Base-by-base conservation (phyloP, 2,888 invertebrate species). In the Thera britannica region DNA sequence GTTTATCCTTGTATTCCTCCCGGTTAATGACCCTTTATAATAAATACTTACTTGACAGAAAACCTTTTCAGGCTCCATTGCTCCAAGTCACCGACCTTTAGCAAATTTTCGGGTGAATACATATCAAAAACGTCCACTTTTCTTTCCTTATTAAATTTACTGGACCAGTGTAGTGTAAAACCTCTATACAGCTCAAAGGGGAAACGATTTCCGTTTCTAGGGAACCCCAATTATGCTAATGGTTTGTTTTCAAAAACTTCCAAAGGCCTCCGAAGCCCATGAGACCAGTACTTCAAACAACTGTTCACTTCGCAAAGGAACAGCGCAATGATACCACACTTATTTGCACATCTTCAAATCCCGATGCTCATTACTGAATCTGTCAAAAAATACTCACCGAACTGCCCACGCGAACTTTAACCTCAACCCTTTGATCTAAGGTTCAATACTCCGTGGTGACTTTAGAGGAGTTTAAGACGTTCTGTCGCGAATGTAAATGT, bases 361-460 rank as follows among this genome's bases (percentile, higher is more conserved):
- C 83, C 85, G 80, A 67, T 81, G 83, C 86, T 86, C 85, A 86
- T 86, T 83, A 84, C 77, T 66, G 70, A 85, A 83, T 83, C 81
- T 78, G 78, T 78, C 77, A 78, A 76, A 77, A 77, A 78, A 80
- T 77, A 80, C 74, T 70, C 65, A 48, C 52, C 36, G 9, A 34
- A 8, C 23, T 41, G 23, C 12, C 2, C 62, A 70, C 11, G 9
- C n/a, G 0, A 76, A 70, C 65, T 8, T 8, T 41, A 8, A 71
- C 71, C 51, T 46, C 35, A 68, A 67, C 3, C 2, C 0, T n/a
- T 9, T 0, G 2, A 1, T 0, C 6, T 49, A 71, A 57, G 48
- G 66, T 55, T n/a, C 9, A 48, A 48, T 65, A 51, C 70, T 0
- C 11, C 23, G 5, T 44, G 35, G 1, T 4, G 12, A 7, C 8